Base-by-base conservation (phyloP, 2,888 invertebrate genomes). In the Idaea dimidiata region DNA sequence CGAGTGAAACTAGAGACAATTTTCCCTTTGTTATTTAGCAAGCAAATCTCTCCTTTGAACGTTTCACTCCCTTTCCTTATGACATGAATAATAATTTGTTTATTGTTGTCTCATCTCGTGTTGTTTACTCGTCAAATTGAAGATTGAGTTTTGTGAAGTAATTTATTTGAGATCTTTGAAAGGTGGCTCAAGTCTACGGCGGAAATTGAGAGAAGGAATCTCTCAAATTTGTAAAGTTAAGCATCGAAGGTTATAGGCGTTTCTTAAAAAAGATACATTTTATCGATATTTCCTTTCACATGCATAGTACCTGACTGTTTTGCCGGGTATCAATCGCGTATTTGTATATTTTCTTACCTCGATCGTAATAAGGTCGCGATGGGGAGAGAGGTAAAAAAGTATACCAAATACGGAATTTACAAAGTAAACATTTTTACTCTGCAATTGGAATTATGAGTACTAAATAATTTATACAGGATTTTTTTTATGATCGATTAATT, bases 21-120 rank as follows among this genome's bases (percentile, higher is more conserved):
- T 77, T 76, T 75, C 76, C 76, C 77, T 74, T 73, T 75, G 76
- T 78, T 79, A 81, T 79, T 80, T 76, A 74, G 71, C 74, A 70
- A 70, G 75, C 78, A 77, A 81, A 80, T 81, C 77, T 78, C 72
- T 71, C 43, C 78, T 75, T 73, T 77, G 70, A 77, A 77, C 74
- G 70, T 69, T 70, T 63, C 70, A 71, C 69, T 68, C 72, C 72
- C 76, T 72, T 71, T 72, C 69, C 74, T 81, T 78, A 78, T 74
- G 77, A 76, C 79, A 79, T 81, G 83, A 83, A 85, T 84, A 83
- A 82, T 82, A 82, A 86, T 83, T 84, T 83, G 83, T 84, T 84
- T 83, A 82, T 83, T 82, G 81, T 82, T 79, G 80, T 81, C 78
- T 80, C 79, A 77, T 82, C 80, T 76, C 78, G 77, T 72, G 76